phyloP scores from a whole-genome alignment of 2,888 invertebrate species.

The Acrocyrtus sp. region DNA sequence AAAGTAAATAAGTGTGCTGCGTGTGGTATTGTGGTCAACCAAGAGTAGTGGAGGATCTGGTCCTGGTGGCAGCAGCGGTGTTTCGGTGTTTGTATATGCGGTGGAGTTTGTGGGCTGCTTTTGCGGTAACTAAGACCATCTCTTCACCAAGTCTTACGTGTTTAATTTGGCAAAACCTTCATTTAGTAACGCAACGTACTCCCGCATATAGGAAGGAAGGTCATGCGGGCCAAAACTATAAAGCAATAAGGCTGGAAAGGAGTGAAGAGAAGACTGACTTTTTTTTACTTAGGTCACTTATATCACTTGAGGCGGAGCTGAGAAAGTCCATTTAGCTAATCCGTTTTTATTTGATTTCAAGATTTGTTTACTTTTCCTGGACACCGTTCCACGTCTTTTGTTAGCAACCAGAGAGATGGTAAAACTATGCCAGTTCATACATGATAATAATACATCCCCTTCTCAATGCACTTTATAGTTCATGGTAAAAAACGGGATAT shows the following conservation, averaged over 20 bases:
- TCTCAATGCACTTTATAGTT: no score
- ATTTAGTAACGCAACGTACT: background rate
- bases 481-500: no score
- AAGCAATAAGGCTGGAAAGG: no score
- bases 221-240: background rate
- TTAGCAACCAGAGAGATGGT: background rate
- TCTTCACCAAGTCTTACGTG: slow-evolving; percentile 1
- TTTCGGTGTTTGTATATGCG: background rate
- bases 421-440: no score
- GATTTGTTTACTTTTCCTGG: slow-evolving; percentile 44
- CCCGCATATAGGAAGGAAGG: background rate
- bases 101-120: slow-evolving; percentile 25
- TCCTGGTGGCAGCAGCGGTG: no score
- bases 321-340: slow-evolving; percentile 50
- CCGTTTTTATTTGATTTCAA: slow-evolving; percentile 50
- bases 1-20: background rate
- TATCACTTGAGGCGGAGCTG: slow-evolving; percentile 43
- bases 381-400: slow-evolving; percentile 18
- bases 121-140: slow-evolving; percentile 15
- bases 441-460: no score
- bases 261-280: slow-evolving; percentile 3
- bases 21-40: background rate
- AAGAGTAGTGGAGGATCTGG: slow-evolving; percentile 1
- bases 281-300: slow-evolving; percentile 17
- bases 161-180: slow-evolving; percentile 7